Evolutionary conservation across 2,888 invertebrate genomes (phyloP).

Genomic region (Neoaliturus tenellus): DNA sequence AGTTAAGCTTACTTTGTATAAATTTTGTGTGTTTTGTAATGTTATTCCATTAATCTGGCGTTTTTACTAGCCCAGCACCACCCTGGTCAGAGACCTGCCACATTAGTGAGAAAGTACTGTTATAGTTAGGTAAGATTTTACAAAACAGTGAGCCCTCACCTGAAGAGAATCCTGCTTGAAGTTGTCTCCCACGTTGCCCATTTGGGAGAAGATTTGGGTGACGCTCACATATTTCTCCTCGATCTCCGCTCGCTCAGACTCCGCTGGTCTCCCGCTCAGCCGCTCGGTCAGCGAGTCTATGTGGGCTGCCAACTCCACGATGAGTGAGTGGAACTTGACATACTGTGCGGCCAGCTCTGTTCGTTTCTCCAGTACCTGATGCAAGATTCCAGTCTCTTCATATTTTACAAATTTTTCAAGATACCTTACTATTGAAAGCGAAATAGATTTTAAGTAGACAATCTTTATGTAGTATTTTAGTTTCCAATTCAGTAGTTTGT

Average conservation of each 20-base stretch:
- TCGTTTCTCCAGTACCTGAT: conserved; percentile 75
- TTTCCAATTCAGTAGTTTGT: too few species aligned
- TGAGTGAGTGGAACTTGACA: conserved; percentile 83
- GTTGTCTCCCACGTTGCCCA: conserved; percentile 80
- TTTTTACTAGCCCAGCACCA: too few species aligned
- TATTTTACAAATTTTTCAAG: too few species aligned
- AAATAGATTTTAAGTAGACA: too few species aligned
- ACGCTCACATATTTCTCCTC: conserved; percentile 82
- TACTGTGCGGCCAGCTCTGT: conserved; percentile 81
- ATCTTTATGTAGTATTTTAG: too few species aligned
- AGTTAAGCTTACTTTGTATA: too few species aligned
- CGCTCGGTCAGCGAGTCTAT: conserved; percentile 80
- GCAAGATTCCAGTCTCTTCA: too few species aligned
- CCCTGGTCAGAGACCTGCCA: too few species aligned
- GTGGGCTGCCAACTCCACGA: conserved; percentile 79
- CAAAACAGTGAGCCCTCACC: conserved; percentile 72
- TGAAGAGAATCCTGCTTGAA: conserved; percentile 79
- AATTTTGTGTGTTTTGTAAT: too few species aligned
- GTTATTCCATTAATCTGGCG: too few species aligned
- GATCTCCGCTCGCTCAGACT: conserved; percentile 66
- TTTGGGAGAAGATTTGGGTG: conserved; percentile 79
- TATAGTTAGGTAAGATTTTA: not conserved
- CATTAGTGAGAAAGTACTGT: not conserved
- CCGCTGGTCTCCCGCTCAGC: conserved; percentile 72
- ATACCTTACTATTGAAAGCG: too few species aligned